These are phyloP conservation scores for Aix galericulata DNA, from an alignment of 2,113 vertebrate species.

Conservation along the genomic window DNA sequence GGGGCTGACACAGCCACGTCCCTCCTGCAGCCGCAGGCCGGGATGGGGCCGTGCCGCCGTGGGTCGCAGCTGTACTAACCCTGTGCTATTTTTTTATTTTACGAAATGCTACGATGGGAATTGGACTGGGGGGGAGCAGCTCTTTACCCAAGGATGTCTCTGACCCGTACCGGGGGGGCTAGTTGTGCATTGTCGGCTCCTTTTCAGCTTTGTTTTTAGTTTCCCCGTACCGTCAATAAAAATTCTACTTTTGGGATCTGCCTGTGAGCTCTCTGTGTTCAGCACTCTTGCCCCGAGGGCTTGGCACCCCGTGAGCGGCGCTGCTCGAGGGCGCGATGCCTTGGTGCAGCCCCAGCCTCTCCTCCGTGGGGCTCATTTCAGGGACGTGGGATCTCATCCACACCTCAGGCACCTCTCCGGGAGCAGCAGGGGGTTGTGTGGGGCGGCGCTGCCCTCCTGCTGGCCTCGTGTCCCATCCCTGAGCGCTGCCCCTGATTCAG, in stretches of 20 bases:
- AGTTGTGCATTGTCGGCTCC: neutral
- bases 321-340: neutral
- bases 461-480: neutral
- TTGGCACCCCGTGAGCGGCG: neutral
- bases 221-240: constrained; percentile 53
- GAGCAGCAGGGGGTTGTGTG: neutral
- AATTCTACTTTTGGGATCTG: constrained; percentile 55
- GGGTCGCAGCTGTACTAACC: neutral
- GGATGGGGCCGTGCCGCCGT: neutral
- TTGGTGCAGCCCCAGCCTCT: neutral
- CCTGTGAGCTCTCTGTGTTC: fast-evolving
- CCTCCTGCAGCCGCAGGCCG: fast-evolving
- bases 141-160: neutral
- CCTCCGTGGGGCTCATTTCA: neutral
- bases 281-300: fast-evolving
- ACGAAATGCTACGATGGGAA: neutral
- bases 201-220: constrained; percentile 33
- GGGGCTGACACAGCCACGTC: neutral
- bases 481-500: neutral
- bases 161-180: fast-evolving
- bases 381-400: fast-evolving
- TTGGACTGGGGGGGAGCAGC: neutral
- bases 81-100: neutral
- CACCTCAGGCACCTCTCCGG: fast-evolving
- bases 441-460: neutral